These are phyloP conservation scores for Alentia gelatinosa DNA, from an alignment of 2,888 invertebrate species.

Conservation along the genomic window DNA sequence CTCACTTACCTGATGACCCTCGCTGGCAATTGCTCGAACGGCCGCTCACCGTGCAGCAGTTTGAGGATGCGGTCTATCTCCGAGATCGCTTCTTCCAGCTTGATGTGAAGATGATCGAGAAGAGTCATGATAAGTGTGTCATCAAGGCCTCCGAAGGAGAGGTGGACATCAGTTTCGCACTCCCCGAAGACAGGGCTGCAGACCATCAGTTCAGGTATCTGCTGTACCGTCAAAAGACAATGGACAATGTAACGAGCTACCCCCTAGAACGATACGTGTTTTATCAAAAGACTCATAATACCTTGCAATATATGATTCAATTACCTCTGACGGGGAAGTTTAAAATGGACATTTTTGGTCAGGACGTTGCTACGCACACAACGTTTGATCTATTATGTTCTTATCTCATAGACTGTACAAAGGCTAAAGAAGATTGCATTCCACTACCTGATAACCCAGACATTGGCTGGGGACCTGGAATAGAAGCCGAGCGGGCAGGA, in stretches of 20 bases:
- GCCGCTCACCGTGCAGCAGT: slow-evolving; percentile 70
- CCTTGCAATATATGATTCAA: slow-evolving; percentile 69
- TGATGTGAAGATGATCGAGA: slow-evolving; percentile 68
- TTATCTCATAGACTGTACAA: slow-evolving; percentile 74
- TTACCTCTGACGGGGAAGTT: slow-evolving; percentile 75
- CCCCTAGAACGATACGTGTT: slow-evolving; percentile 76
- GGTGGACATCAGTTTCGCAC: slow-evolving; percentile 71
- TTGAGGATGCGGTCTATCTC: slow-evolving; percentile 74
- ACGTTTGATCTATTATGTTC: slow-evolving; percentile 76
- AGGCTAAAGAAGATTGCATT: slow-evolving; percentile 70
- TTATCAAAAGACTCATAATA: slow-evolving; percentile 72
- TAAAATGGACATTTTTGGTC: slow-evolving; percentile 78
- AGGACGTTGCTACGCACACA: slow-evolving; percentile 71
- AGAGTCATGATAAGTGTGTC: slow-evolving; percentile 69
- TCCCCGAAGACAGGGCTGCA: slow-evolving; percentile 69
- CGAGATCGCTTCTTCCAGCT: slow-evolving; percentile 76
- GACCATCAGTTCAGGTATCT: slow-evolving; percentile 75
- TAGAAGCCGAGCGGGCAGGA: slow-evolving; percentile 72
- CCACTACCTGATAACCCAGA: slow-evolving; percentile 77
- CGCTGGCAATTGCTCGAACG: slow-evolving; percentile 76
- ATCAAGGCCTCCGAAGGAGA: slow-evolving; percentile 72
- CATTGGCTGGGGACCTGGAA: slow-evolving; percentile 77
- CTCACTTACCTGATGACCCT: slow-evolving; percentile 76
- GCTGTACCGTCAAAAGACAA: slow-evolving; percentile 67
- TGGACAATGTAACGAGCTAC: slow-evolving; percentile 65